Evolutionary conservation across 2,797 vertebrate species (phyloP), one percentile per base, ranked within the genome.

Genomic region (Lacerta viridis): DNA sequence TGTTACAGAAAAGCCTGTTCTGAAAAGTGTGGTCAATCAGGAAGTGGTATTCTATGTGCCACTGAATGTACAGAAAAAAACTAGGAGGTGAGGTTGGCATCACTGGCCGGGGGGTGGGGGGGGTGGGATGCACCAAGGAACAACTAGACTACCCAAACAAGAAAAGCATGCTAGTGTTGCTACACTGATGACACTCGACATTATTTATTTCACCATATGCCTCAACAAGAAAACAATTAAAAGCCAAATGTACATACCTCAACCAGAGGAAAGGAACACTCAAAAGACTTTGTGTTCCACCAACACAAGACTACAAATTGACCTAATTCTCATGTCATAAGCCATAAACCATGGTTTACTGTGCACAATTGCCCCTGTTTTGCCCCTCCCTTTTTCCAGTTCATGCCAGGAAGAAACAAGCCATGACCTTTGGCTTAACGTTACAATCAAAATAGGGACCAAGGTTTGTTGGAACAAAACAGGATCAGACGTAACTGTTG

Each of bases 21-120:
- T 78, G 18, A 27, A 76, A 55, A 9, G 27, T 50, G 7, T 68
- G 27, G 41, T 33, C 36, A 46, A 33, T 55, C 23, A 74, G 50
- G 27, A 81, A 46, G 4, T 43, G 39, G 11, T 82, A 43, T 13
- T 33, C 80, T 33, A 33, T 3, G 25, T 78, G 11, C 61, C 55
- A 68, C 2, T 27, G 1, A 61, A 86, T 43, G 29, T 84, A 1
- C 29, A 3, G 74, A 93, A 36, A 92, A 92, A 93, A 92, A 80
- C 1, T 0, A 82, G 82, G 85, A 91, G 79, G 81, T 71, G 10
- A 78, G 39, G 41, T 1, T 69, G 76, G 66, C 36, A 78, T 55
- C 64, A 81, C 0, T 71, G 59, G 69, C n/a, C 84, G 87, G 92
- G 3, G 83, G 75, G 41, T n/a, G 86, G 2, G 82, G 50, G 20